phyloP scores from a whole-genome alignment of 2,797 vertebrate species.

The Rachycentron canadum region DNA sequence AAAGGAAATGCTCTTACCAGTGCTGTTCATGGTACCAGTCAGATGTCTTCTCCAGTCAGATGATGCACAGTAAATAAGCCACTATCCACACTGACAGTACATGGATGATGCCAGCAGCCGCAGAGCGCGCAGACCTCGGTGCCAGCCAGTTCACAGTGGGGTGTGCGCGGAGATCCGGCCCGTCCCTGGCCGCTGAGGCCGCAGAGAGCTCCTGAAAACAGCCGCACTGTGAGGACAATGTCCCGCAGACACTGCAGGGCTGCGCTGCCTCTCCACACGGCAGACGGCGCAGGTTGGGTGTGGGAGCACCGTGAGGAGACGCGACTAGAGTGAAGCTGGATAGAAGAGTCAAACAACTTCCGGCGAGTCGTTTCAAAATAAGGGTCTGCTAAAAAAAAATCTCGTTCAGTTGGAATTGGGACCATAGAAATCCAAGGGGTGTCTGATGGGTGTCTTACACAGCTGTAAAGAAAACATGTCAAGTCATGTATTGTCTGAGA shows the following conservation, averaged over 20 bases:
- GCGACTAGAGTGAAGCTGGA: background rate
- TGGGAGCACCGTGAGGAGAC: constrained; percentile 61
- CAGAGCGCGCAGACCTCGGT: constrained; percentile 29
- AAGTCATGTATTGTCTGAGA: no score
- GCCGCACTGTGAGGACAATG: constrained; percentile 47
- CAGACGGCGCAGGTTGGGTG: constrained; percentile 71
- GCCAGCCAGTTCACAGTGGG: constrained; percentile 1
- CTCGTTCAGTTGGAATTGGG: background rate
- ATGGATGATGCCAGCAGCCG: constrained; percentile 60
- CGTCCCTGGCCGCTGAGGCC: constrained; percentile 27
- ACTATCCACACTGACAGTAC: constrained; percentile 64
- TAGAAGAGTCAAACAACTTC: accelerated
- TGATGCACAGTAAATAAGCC: constrained; percentile 65
- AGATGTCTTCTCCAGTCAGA: constrained; percentile 61
- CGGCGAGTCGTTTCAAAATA: constrained; percentile 42
- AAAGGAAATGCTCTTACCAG: constrained; percentile 72
- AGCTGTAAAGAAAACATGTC: no score
- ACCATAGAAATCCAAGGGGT: no score
- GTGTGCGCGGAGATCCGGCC: background rate
- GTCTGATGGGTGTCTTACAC: no score
- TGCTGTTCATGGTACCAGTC: constrained; percentile 84
- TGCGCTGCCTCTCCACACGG: constrained; percentile 40
- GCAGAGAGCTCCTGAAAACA: constrained; percentile 16
- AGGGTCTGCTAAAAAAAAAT: constrained; percentile 11
- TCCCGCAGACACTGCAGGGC: constrained; percentile 68